Conservation (phyloP, 2,888 invertebrate species). For the Galerucella nymphaeae region DNA sequence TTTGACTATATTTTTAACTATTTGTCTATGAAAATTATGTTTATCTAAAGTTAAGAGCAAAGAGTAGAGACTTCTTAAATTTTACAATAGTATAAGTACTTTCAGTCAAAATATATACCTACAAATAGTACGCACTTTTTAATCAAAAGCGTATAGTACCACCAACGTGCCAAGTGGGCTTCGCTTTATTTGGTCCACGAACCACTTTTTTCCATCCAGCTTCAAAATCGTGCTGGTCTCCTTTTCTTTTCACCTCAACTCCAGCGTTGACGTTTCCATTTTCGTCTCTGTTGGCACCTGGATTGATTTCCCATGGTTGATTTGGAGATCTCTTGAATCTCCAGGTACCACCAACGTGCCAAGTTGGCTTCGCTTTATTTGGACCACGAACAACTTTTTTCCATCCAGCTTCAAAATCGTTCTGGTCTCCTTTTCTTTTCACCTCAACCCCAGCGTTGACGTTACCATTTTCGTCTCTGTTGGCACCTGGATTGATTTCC, state of each 20-base stretch:
- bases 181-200: conserved; percentile 38
- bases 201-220: conserved; percentile 45
- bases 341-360: conserved; percentile 41
- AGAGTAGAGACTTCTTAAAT: no score
- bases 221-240: conserved; percentile 40
- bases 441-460: conserved; percentile 38
- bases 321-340: neutral
- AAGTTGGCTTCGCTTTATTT: conserved; percentile 40
- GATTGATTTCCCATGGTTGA: conserved; percentile 37
- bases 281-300: conserved; percentile 32
- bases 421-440: conserved; percentile 37
- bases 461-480: conserved; percentile 39
- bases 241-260: conserved; percentile 39
- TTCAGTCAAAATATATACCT: neutral
- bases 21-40: no score
- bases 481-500: conserved; percentile 37
- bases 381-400: conserved; percentile 42
- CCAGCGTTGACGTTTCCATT: conserved; percentile 39
- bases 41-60: no score
- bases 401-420: conserved; percentile 43
- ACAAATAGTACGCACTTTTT: neutral
- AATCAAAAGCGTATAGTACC: conserved; percentile 23
- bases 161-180: conserved; percentile 44
- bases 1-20: no score
- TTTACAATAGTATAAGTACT: neutral